Conservation (phyloP, 1,140 invertebrate species). For the Nomia melanderi region DNA sequence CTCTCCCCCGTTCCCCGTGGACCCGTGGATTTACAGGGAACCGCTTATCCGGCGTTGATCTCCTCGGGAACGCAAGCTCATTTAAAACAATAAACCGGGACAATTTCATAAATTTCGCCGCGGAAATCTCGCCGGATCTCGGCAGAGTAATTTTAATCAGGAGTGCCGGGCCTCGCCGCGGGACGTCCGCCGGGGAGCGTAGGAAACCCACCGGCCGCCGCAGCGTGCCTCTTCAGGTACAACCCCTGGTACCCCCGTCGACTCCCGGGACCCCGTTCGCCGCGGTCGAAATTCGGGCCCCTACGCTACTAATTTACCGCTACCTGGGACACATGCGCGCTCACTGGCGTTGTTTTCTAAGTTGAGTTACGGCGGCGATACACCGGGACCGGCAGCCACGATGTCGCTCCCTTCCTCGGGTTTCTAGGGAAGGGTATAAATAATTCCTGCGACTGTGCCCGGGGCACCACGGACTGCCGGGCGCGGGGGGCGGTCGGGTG, state of each 20-base stretch:
- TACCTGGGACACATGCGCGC: constrained; percentile 73
- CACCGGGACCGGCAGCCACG: constrained; percentile 43
- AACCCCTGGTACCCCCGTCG: constrained; percentile 37
- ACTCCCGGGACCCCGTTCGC: constrained; percentile 25
- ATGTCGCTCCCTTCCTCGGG: constrained; percentile 23
- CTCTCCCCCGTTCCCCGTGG: not conserved
- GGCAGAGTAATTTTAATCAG: constrained; percentile 71
- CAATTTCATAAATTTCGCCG: constrained; percentile 71
- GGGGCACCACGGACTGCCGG: constrained; percentile 48
- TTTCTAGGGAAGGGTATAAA: constrained; percentile 57
- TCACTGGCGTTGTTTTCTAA: constrained; percentile 71
- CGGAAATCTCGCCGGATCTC: constrained; percentile 67
- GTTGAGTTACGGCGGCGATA: constrained; percentile 73
- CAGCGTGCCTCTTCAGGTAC: constrained; percentile 20
- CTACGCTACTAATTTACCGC: constrained; percentile 75
- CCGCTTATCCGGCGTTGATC: constrained; percentile 66
- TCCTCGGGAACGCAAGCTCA: constrained; percentile 66
- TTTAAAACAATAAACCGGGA: constrained; percentile 73
- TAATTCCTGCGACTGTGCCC: constrained; percentile 45
- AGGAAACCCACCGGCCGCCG: constrained; percentile 29
- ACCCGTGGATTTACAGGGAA: constrained; percentile 63
- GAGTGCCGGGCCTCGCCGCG: constrained; percentile 64
- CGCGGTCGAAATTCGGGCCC: constrained; percentile 67
- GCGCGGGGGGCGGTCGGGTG: constrained; percentile 45
- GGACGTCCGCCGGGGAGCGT: constrained; percentile 45